A percentile compares a stretch with the other conserved stretches of the same genome.
These are phyloP conservation scores for Monopterus albus DNA, from an alignment of 2,113 vertebrate species.

Conservation along the genomic window DNA sequence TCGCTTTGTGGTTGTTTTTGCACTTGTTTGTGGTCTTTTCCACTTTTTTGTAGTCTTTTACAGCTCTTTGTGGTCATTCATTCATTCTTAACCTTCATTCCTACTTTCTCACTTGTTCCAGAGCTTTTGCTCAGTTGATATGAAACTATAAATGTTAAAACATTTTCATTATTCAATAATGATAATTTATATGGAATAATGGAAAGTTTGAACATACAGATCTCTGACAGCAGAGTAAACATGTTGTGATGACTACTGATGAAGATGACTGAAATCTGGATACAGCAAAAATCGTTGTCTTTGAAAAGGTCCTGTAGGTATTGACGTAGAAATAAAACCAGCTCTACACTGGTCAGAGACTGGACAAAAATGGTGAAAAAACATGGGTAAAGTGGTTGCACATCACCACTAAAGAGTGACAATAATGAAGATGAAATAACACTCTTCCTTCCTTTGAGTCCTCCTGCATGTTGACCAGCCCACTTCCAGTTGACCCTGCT, in stretches of 20 bases:
- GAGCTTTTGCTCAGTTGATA: too few species aligned
- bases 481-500: conserved; percentile 49
- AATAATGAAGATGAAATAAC: conserved; percentile 50
- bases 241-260: neutral
- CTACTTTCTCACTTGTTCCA: neutral
- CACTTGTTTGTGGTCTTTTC: too few species aligned
- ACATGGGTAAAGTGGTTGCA: neutral
- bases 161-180: neutral
- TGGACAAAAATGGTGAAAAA: too few species aligned
- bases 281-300: neutral
- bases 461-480: conserved; percentile 29
- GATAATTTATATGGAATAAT: neutral
- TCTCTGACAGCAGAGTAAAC: neutral
- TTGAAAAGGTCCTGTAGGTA: neutral
- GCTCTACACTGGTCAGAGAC: neutral
- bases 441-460: conserved; percentile 7
- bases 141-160: too few species aligned
- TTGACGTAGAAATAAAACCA: neutral
- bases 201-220: too few species aligned
- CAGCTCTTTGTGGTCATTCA: too few species aligned
- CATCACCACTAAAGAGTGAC: neutral
- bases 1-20: too few species aligned
- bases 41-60: too few species aligned
- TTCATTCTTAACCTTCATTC: too few species aligned
- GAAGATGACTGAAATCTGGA: neutral